A percentile compares a stretch with the other conserved stretches of the same genome.
Conservation (phyloP, 2,113 vertebrate species). For the Orthonyx spaldingii region DNA sequence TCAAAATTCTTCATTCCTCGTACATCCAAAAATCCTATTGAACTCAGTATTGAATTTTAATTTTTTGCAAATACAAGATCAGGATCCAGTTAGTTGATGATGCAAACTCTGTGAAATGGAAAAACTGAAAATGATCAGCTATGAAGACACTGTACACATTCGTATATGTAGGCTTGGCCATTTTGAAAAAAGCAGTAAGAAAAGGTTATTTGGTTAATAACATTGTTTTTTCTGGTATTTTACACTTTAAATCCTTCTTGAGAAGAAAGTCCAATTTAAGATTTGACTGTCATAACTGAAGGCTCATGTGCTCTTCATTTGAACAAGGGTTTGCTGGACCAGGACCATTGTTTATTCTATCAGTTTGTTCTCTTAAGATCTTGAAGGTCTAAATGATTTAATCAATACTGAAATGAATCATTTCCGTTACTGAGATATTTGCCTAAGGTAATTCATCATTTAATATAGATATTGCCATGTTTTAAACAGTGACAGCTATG, state of each 20-base stretch:
- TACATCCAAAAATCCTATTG: not conserved
- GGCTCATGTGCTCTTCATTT: not conserved
- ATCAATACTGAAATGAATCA: not conserved
- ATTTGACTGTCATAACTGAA: not conserved
- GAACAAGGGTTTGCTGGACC: not conserved
- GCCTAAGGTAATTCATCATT: conserved; percentile 20
- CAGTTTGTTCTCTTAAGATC: conserved; percentile 14
- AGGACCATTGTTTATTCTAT: conserved; percentile 5
- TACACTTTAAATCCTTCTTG: not conserved
- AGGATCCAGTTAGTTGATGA: not conserved
- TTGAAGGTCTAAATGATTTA: conserved; percentile 13
- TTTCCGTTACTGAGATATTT: not conserved
- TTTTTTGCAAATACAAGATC: not conserved
- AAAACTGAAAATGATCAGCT: not conserved
- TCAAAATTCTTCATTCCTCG: not conserved
- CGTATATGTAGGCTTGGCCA: not conserved
- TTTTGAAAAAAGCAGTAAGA: not conserved
- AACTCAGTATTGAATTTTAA: not conserved
- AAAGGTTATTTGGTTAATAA: not conserved
- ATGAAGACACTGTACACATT: not conserved
- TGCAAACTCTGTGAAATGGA: not conserved
- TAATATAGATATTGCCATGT: not conserved
- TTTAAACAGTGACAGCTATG: conserved; percentile 13
- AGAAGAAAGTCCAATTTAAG: not conserved
- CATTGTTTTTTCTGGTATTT: not conserved